Conservation (phyloP, 2,888 invertebrate genomes). For the Drosophila fungiperda region DNA sequence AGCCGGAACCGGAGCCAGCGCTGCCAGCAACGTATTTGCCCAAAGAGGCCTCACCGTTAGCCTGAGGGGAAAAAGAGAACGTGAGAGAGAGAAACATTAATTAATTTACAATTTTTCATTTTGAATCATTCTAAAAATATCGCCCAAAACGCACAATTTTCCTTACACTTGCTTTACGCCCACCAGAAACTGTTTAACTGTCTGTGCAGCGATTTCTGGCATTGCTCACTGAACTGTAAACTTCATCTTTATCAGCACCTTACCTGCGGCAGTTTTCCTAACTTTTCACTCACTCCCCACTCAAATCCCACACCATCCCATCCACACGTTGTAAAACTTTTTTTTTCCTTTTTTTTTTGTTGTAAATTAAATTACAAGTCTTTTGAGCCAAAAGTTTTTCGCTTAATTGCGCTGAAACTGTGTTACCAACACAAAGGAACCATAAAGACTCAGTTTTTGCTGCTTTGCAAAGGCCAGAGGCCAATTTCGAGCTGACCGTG, state of each 20-base stretch:
- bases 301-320: neutral
- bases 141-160: slow-evolving; percentile 1
- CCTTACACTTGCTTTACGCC: slow-evolving; percentile 9
- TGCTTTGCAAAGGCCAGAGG: slow-evolving; percentile 1
- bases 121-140: neutral
- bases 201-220: slow-evolving; percentile 37
- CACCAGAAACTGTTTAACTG: slow-evolving; percentile 18
- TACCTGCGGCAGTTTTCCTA: slow-evolving; percentile 54
- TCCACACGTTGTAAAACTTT: slow-evolving; percentile 26
- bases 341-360: slow-evolving; percentile 4
- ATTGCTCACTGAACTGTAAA: slow-evolving; percentile 45
- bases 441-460: slow-evolving; percentile 6
- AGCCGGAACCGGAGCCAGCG: slow-evolving; percentile 93
- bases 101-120: slow-evolving; percentile 26
- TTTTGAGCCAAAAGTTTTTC: slow-evolving; percentile 53
- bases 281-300: slow-evolving; percentile 25
- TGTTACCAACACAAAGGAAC: slow-evolving; percentile 3
- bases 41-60: slow-evolving; percentile 95
- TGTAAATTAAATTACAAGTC: slow-evolving; percentile 55
- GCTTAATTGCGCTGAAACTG: slow-evolving; percentile 42
- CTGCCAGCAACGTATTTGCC: slow-evolving; percentile 97
- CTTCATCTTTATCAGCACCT: slow-evolving; percentile 14
- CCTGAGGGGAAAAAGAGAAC: slow-evolving; percentile 86
- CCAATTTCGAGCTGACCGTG: slow-evolving; percentile 10
- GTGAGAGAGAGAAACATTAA: slow-evolving; percentile 30